Evolutionary conservation across 1,140 invertebrate species (phyloP), one percentile per base, ranked within the genome.

Genomic region (Macrosteles quadrilineatus): DNA sequence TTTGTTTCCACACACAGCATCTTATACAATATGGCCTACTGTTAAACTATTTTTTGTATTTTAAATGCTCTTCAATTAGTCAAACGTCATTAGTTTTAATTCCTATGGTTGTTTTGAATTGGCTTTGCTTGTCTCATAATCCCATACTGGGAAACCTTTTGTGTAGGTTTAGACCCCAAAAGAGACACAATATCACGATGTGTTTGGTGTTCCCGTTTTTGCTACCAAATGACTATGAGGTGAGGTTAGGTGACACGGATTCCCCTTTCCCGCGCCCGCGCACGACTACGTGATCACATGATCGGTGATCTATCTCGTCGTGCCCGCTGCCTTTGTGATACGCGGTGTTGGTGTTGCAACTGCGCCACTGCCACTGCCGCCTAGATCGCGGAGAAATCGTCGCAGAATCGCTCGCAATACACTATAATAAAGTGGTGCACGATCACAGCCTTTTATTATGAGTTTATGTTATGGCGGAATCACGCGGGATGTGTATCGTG

Each of bases 251-350:
- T 17, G 47, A 50, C 47, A 17, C 14, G 47, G 47, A 50, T 50
- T 19, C 47, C 47, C 32, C 32, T 36, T 36, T 36, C 32, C 32
- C 32, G 32, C 32, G 32, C 32, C 4, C 47, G 32, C 32, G 47
- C 47, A 50, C 47, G 47, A 50, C 2, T 50, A 36, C 32, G 32
- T 36, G 32, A 36, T 36, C 32, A 36, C 32, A 36, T 36, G 32
- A 36, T 21, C 14, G 14, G 47, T 50, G 47, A 50, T 50, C 47
- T 21, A 19, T 21, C 4, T 19, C 47, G 47, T 50, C 47, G 47
- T 50, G 47, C 4, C 47, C 47, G n/a, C 47, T 50, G 47, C 47
- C 47, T 50, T 50, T 50, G 47, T 50, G 47, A 50, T 50, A 50
- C 32, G n/a, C n/a, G n/a, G n/a, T n/a, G n/a, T n/a, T n/a, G n/a